Base-by-base conservation (phyloP, 2,797 vertebrate genomes). In the Lagocephalus sceleratus region DNA sequence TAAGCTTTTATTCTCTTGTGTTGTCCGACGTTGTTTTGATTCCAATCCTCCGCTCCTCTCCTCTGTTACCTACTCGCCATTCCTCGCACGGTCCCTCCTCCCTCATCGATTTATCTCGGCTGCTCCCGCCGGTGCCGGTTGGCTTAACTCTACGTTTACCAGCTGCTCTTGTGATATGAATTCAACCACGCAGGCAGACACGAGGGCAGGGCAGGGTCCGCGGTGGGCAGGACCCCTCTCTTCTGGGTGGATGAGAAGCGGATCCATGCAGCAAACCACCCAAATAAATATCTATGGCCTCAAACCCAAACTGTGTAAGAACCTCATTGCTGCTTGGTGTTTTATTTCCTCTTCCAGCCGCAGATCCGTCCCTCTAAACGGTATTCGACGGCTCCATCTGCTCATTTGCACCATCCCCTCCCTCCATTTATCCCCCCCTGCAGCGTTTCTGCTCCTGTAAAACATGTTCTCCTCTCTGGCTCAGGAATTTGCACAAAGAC, bases 51-150 rank as follows among this genome's bases (percentile, higher is more conserved):
- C 32, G 3, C 51, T 51, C 20, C 32, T 43, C 54, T 51, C 29
- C 17, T 20, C 49, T 26, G 6, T 44, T 19, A 23, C 56, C 65
- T 47, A 25, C 59, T 79, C 51, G 1, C 45, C 68, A 77, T 83
- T 82, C 73, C 62, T 54, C 63, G 81, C 82, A 76, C 53, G n/a
- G 59, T 57, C 54, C 47, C 23, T 57, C 47, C 54, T 21, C 47
- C 57, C 54, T 68, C 57, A 69, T 68, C 68, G 66, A 65, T 76
- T 71, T 69, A 77, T 76, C 58, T 71, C 53, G 59, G 49, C 40
- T 11, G 6, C 49, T 59, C 66, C 54, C 50, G 41, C 57, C 17
- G 26, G 52, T 60, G 65, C 61, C 53, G 17, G 53, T 47, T 61
- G 67, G 56, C 58, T 79, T 71, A 82, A 75, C 60, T 69, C 63